Conservation (phyloP, 2,888 invertebrate genomes). For the Tipula unca region DNA sequence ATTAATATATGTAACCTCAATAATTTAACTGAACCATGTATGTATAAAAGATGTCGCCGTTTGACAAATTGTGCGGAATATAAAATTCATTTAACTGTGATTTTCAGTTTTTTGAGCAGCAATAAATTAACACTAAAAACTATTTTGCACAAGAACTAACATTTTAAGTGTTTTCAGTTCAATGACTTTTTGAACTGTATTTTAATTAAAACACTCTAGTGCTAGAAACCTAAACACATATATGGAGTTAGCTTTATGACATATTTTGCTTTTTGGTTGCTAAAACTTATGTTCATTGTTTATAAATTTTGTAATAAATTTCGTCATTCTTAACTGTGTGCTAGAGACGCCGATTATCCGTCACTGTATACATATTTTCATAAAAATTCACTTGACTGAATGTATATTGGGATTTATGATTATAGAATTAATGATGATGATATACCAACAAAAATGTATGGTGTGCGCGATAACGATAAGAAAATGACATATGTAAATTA, state of each 20-base stretch:
- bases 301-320: neutral
- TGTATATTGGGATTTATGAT: neutral
- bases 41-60: neutral
- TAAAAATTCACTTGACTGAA: neutral
- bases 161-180: neutral
- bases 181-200: neutral
- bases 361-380: neutral
- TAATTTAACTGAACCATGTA: neutral
- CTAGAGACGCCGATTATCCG: neutral
- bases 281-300: neutral
- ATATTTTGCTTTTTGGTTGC: neutral
- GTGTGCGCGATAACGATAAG: neutral
- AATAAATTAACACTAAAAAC: neutral
- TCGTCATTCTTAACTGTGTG: neutral
- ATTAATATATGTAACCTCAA: neutral
- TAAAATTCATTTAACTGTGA: neutral
- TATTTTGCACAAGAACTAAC: neutral
- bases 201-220: neutral
- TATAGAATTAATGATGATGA: neutral
- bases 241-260: neutral
- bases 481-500: neutral
- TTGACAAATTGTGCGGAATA: neutral
- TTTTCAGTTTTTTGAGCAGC: neutral
- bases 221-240: neutral
- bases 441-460: neutral